These are phyloP conservation scores for Corythoichthys haematopterus DNA, from an alignment of 2,113 vertebrate species.

Conservation along the genomic window DNA sequence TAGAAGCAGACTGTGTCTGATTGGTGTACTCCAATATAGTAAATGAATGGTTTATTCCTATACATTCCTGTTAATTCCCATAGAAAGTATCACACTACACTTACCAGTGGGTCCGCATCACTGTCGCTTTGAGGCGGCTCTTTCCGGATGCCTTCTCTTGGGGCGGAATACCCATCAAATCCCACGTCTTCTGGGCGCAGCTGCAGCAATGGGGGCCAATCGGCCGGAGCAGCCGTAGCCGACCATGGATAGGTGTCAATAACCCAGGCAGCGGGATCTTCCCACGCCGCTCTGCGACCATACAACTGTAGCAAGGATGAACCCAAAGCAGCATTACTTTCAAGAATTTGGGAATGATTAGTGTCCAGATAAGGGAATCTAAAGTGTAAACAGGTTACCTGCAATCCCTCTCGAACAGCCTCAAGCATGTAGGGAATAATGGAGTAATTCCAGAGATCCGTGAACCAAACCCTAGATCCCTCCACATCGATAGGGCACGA, in stretches of 20 bases:
- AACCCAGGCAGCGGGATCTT: conserved; percentile 95
- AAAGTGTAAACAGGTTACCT: conserved; percentile 71
- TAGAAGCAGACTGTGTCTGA: too few species aligned
- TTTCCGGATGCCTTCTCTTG: conserved; percentile 82
- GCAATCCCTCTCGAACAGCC: conserved; percentile 94
- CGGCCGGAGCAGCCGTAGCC: conserved; percentile 78
- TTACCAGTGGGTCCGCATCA: conserved; percentile 94
- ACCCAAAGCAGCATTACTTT: not conserved
- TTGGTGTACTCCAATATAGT: not conserved
- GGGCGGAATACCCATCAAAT: conserved; percentile 86
- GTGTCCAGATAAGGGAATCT: too few species aligned
- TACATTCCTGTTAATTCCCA: not conserved
- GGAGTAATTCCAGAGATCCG: conserved; percentile 98
- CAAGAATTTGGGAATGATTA: not conserved
- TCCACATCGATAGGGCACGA: conserved; percentile 96
- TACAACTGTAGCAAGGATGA: conserved; percentile 75
- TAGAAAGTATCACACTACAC: conserved; percentile 23
- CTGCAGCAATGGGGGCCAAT: conserved; percentile 93
- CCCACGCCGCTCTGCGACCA: conserved; percentile 88
- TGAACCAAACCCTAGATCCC: conserved; percentile 97
- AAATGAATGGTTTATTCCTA: not conserved
- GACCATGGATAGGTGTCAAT: conserved; percentile 94
- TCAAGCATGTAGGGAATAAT: conserved; percentile 97
- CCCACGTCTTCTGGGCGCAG: conserved; percentile 94
- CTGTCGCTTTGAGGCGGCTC: conserved; percentile 82